Evolutionary conservation across 2,797 vertebrate genomes (phyloP).

Genomic region (Gymnodraco acuticeps): DNA sequence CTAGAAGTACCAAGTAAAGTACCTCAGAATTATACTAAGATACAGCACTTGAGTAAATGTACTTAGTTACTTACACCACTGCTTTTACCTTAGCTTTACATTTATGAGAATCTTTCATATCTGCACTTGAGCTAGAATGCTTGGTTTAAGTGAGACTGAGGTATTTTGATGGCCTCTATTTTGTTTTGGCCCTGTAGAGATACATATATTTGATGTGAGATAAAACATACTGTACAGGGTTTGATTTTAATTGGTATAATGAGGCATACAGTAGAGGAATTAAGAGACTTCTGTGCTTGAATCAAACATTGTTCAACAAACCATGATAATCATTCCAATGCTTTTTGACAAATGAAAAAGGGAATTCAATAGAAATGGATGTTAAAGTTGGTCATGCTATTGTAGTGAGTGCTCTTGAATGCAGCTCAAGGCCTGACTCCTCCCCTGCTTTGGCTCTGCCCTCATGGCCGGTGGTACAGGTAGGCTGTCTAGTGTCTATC

Average conservation of each 20-base stretch:
- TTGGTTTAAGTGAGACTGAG: neutral
- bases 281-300: neutral
- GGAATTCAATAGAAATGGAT: neutral
- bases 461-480: no score
- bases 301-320: slow-evolving; percentile 7
- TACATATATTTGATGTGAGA: slow-evolving; percentile 1
- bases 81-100: neutral
- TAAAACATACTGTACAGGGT: neutral
- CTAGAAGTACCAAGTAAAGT: no score
- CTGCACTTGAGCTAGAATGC: neutral
- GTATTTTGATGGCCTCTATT: neutral
- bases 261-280: neutral
- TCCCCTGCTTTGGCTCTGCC: no score
- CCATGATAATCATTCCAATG: neutral
- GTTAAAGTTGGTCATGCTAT: neutral
- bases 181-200: neutral
- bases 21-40: no score
- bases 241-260: slow-evolving; percentile 19
- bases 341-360: neutral
- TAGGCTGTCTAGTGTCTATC: no score
- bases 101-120: neutral
- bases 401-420: no score
- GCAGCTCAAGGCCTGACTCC: no score
- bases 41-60: no score
- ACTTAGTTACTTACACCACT: no score